These are phyloP conservation scores for Corythaixoides concolor DNA, from an alignment of 2,113 vertebrate species.

Conservation along the genomic window DNA sequence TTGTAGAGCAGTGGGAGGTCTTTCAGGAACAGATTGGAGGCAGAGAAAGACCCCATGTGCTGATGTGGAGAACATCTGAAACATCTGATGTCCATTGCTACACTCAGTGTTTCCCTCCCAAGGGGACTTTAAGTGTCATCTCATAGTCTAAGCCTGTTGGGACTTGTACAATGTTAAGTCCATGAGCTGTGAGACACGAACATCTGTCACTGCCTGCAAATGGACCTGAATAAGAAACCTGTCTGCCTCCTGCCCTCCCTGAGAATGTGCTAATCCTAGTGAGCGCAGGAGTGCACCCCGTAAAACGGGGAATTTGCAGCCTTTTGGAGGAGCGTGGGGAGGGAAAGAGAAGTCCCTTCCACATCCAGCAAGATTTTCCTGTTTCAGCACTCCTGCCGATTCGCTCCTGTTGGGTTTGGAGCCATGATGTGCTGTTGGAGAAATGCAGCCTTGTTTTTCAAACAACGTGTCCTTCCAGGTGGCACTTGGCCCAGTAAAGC, in stretches of 20 bases:
- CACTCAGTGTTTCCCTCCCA: not conserved
- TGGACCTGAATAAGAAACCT: not conserved
- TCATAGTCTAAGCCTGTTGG: not conserved
- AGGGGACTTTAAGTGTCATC: not conserved
- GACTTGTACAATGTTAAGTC: not conserved
- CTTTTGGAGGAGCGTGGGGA: not conserved
- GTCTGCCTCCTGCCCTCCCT: not conserved
- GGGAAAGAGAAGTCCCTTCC: not conserved
- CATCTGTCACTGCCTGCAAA: not conserved
- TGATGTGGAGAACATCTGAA: not conserved
- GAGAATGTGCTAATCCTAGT: not conserved
- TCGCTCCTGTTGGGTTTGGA: not conserved
- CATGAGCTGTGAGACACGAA: not conserved
- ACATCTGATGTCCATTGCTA: not conserved
- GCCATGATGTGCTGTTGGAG: not conserved
- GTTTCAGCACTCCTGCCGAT: not conserved
- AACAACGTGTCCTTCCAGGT: slow-evolving; percentile 21
- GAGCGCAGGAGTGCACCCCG: not conserved
- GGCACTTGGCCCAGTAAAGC: slow-evolving; percentile 42
- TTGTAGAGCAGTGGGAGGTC: not conserved
- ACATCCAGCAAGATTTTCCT: not conserved
- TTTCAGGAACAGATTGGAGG: not conserved
- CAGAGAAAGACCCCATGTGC: not conserved
- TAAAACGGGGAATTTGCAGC: not conserved
- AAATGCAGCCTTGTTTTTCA: slow-evolving; percentile 14